Conservation (phyloP, 2,797 vertebrate genomes). For the Labroides dimidiatus region DNA sequence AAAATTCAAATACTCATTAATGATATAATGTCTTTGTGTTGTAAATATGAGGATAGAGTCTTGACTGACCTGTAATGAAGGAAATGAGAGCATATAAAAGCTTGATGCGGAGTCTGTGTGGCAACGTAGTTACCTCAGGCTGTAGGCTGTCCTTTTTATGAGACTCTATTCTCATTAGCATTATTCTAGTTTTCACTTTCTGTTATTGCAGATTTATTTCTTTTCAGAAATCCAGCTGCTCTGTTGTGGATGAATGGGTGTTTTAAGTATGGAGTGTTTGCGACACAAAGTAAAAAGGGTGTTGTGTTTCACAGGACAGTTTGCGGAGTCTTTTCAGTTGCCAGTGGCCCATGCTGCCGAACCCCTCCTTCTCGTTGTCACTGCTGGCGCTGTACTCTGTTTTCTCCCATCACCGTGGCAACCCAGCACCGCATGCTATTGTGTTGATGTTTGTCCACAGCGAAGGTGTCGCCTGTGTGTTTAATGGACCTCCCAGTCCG, state of each 20-base stretch:
- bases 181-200: neutral
- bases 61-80: neutral
- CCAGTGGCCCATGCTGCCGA: slow-evolving; percentile 67
- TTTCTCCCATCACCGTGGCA: slow-evolving; percentile 76
- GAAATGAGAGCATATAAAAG: neutral
- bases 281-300: slow-evolving; percentile 50
- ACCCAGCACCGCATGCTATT: slow-evolving; percentile 73
- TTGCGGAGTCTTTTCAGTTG: slow-evolving; percentile 70
- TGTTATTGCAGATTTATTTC: slow-evolving; percentile 10
- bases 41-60: neutral
- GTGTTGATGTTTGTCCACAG: slow-evolving; percentile 80
- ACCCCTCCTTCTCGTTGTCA: slow-evolving; percentile 78
- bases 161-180: neutral
- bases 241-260: slow-evolving; percentile 50
- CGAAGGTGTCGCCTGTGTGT: slow-evolving; percentile 79
- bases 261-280: slow-evolving; percentile 50
- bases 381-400: slow-evolving; percentile 67
- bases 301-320: slow-evolving; percentile 55
- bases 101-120: neutral
- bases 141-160: neutral
- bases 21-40: neutral
- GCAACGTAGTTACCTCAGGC: neutral
- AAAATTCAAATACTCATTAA: too few relatives aligned
- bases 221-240: slow-evolving; percentile 10
- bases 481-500: slow-evolving; percentile 81